These are phyloP conservation scores for Helogale parvula DNA, from an alignment of 2,113 vertebrate species.

Conservation along the genomic window DNA sequence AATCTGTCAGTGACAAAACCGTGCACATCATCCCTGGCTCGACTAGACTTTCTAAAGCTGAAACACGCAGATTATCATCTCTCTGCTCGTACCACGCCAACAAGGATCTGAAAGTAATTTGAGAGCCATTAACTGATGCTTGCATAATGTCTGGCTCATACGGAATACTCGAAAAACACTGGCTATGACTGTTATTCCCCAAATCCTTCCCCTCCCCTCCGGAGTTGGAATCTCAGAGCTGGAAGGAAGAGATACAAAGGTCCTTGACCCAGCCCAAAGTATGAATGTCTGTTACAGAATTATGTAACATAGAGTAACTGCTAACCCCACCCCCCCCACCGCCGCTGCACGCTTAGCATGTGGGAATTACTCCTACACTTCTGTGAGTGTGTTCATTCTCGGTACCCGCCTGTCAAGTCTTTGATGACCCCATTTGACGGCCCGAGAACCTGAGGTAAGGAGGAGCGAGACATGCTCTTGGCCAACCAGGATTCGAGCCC, in stretches of 20 bases:
- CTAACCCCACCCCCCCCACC: background rate
- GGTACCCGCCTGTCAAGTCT: background rate
- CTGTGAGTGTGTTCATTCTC: background rate
- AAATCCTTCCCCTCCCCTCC: background rate
- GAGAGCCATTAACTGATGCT: conserved; percentile 29
- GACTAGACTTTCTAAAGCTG: background rate
- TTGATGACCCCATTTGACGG: background rate
- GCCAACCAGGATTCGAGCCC: background rate
- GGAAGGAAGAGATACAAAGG: conserved; percentile 1
- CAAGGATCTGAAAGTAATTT: conserved; percentile 63
- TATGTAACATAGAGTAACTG: background rate
- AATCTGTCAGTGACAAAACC: background rate
- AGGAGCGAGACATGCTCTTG: background rate
- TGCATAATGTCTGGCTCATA: conserved; percentile 46
- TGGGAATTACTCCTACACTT: background rate
- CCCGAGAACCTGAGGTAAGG: background rate
- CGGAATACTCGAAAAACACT: background rate
- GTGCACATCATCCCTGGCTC: background rate
- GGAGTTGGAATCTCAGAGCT: background rate
- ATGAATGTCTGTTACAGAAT: background rate
- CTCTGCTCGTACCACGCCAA: background rate
- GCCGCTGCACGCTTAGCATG: background rate
- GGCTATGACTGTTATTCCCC: background rate
- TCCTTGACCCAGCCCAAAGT: background rate
- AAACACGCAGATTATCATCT: conserved; percentile 38